Evolutionary conservation across 2,113 vertebrate species (phyloP), one percentile per base, ranked within the genome.

Genomic region (Oophaga pumilio): DNA sequence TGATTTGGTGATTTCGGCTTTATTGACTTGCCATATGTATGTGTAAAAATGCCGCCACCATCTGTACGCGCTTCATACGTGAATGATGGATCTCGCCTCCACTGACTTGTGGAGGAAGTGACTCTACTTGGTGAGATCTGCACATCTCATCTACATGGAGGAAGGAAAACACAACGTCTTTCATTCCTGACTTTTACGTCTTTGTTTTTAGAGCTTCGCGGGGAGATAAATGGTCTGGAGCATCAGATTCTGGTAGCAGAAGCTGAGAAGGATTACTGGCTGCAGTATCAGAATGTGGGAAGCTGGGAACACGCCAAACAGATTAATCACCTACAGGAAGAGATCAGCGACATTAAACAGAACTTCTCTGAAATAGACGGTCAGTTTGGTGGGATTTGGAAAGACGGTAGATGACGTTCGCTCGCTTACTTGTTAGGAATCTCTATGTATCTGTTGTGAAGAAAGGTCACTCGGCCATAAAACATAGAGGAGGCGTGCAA

Each of bases 231-330:
- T 87, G 82, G 89, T 43, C 85, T 91, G 60, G 91, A 94, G 64
- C 91, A 92, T 81, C 86, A 82, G 43, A 91, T 93, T 89, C 43
- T 85, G 56, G 90, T 87, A 84, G 91, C 92, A 89, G 89, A 91
- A 53, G 6, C 0, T 1, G 95, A 97, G 90, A 91, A 91, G 84
- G 91, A 94, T 88, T 91, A 94, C 74, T 95, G 92, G 94, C 91
- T 94, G 71, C 92, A 95, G 14, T 96, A 96, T 86, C 95, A 94
- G 93, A 94, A 94, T 1, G 88, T 93, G 0, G 95, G 93, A 26
- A 94, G 94, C 66, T 60, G 89, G 56, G 89, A 88, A 18, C 92
- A 96, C 1, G 90, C 89, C 49, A 86, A 92, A 17, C 93, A 90
- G 84, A 96, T 96, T 52, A 59, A 52, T 66, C 90, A 87, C 69